Percentiles rank a stretch among this genome's conserved stretches.
These are phyloP conservation scores for Chalcis sispes DNA, from an alignment of 2,888 invertebrate species.

Conservation along the genomic window DNA sequence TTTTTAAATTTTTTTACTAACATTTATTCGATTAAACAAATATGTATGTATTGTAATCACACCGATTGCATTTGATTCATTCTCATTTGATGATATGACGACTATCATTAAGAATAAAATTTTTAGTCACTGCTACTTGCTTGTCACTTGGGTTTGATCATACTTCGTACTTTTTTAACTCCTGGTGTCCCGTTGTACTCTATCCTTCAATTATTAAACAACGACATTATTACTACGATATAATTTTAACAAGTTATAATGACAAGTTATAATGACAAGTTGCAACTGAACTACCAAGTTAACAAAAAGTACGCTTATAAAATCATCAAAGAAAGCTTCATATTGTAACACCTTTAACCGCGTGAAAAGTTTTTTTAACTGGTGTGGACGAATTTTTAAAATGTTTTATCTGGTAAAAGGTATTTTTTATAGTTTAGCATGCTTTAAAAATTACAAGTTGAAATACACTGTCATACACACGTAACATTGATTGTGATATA, in stretches of 20 bases:
- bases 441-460: slow-evolving; percentile 28
- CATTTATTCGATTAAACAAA: slow-evolving; percentile 9
- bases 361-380: neutral
- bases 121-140: slow-evolving; percentile 38
- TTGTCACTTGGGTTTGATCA: slow-evolving; percentile 34
- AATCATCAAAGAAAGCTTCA: neutral
- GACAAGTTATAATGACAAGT: no score
- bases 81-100: slow-evolving; percentile 30
- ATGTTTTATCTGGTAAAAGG: neutral
- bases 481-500: slow-evolving; percentile 15
- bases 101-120: slow-evolving; percentile 6
- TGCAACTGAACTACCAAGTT: slow-evolving; percentile 32
- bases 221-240: neutral
- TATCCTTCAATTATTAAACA: neutral
- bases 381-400: slow-evolving; percentile 8
- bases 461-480: slow-evolving; percentile 21
- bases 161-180: slow-evolving; percentile 39
- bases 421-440: slow-evolving; percentile 35
- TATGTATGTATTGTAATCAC: slow-evolving; percentile 36
- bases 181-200: slow-evolving; percentile 28
- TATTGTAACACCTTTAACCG: neutral
- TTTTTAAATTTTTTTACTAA: slow-evolving; percentile 5
- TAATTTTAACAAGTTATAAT: neutral
- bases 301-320: slow-evolving; percentile 28
- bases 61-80: slow-evolving; percentile 46